Evolutionary conservation across 2,888 invertebrate species (phyloP).

Genomic region (Hetaerina titia): DNA sequence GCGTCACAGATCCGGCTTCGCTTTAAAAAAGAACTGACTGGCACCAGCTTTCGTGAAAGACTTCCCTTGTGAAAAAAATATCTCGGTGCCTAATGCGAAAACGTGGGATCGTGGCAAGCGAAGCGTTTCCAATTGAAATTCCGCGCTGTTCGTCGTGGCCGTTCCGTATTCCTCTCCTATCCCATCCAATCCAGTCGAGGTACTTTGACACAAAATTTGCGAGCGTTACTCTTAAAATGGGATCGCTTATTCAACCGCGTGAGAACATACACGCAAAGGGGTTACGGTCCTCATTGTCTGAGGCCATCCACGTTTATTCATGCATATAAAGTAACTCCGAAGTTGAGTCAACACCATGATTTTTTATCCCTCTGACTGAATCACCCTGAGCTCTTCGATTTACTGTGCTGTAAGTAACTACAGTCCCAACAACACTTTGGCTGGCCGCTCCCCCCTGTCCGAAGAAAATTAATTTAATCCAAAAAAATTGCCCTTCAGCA

Average conservation of each 20-base stretch:
- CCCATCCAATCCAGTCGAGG: neutral
- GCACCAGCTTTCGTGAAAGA: neutral
- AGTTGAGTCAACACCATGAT: neutral
- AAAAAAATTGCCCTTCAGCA: too few relatives aligned
- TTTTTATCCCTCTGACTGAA: neutral
- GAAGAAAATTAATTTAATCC: too few relatives aligned
- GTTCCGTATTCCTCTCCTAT: neutral
- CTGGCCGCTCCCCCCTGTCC: too few relatives aligned
- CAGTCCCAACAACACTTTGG: too few relatives aligned
- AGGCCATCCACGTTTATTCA: neutral
- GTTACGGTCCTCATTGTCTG: neutral
- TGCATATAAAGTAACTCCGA: neutral
- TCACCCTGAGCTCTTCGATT: neutral
- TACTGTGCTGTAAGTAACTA: too few relatives aligned
- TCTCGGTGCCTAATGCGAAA: neutral
- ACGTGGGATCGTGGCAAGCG: neutral
- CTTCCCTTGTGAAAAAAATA: neutral
- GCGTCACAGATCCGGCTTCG: neutral
- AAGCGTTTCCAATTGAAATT: neutral
- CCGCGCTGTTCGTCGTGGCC: neutral
- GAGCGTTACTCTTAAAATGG: neutral
- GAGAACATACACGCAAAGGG: neutral
- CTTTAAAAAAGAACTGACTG: neutral
- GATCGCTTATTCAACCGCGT: neutral
- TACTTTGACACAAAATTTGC: neutral